Conservation (phyloP, 2,797 vertebrate species). For the Halcyon leucocephala region DNA sequence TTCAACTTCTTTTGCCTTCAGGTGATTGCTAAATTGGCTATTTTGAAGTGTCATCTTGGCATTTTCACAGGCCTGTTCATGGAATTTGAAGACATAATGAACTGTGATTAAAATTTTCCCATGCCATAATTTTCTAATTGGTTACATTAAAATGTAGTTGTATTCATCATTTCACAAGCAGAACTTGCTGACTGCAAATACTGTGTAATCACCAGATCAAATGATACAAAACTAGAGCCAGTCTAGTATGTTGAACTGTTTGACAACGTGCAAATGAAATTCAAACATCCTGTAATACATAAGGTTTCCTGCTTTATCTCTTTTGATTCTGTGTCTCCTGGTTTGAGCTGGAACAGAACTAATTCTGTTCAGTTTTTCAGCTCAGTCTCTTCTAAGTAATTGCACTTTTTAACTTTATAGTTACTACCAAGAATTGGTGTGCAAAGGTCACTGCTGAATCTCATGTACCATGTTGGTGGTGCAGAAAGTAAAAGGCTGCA, state of each 20-base stretch:
- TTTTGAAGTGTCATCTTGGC: background rate
- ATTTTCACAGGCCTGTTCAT: background rate
- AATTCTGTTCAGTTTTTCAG: too few relatives aligned
- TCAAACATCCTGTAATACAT: background rate
- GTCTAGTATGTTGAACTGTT: background rate
- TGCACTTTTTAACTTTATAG: too few relatives aligned
- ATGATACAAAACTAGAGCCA: background rate
- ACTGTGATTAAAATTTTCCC: slow-evolving; percentile 2
- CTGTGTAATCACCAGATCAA: background rate
- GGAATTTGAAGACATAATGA: background rate
- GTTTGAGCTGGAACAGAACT: too few relatives aligned
- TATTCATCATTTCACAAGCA: background rate
- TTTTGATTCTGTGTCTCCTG: background rate
- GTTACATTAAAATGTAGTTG: background rate
- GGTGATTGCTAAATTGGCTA: background rate
- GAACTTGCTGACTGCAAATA: background rate
- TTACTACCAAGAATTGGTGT: too few relatives aligned
- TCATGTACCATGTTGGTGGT: too few relatives aligned
- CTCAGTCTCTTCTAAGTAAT: too few relatives aligned
- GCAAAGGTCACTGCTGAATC: too few relatives aligned
- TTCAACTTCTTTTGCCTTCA: background rate
- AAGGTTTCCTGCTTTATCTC: background rate
- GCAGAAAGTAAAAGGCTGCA: too few relatives aligned
- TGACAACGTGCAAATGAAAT: background rate
- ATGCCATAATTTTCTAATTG: background rate